phyloP scores from a whole-genome alignment of 2,888 invertebrate species.

The Cheilosia soror region DNA sequence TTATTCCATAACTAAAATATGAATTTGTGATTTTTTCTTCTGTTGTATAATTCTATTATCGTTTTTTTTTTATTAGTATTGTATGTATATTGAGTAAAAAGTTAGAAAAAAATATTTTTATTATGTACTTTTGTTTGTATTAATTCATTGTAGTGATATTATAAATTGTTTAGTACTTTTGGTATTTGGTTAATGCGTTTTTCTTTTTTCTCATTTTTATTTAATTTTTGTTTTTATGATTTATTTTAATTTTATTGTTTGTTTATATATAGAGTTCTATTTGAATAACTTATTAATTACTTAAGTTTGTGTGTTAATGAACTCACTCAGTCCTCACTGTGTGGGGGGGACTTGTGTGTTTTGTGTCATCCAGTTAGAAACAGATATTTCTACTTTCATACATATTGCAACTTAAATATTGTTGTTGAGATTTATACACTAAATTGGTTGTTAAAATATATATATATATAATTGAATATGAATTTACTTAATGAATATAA shows the following conservation, averaged over 20 bases:
- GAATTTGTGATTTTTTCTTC: constrained; percentile 56
- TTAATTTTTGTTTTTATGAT: constrained; percentile 38
- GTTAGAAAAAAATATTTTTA: constrained; percentile 75
- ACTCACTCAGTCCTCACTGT: constrained; percentile 56
- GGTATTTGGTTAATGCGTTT: constrained; percentile 74
- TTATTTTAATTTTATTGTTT: constrained; percentile 39
- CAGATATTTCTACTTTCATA: constrained; percentile 70
- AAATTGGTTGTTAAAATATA: constrained; percentile 75
- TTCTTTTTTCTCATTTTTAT: constrained; percentile 17
- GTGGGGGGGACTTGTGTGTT: constrained; percentile 46
- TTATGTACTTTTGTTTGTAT: constrained; percentile 62
- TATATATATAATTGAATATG: constrained; percentile 74
- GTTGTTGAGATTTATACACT: constrained; percentile 71
- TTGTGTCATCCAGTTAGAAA: constrained; percentile 70
- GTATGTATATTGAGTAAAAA: constrained; percentile 76
- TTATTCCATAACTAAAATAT: constrained; percentile 75
- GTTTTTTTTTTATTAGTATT: constrained; percentile 65
- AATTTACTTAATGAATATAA: constrained; percentile 72
- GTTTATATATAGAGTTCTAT: constrained; percentile 64
- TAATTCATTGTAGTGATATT: constrained; percentile 75
- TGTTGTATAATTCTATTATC: constrained; percentile 70
- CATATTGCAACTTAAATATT: constrained; percentile 75
- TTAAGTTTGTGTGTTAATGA: constrained; percentile 75
- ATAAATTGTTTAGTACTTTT: constrained; percentile 74
- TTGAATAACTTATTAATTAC: constrained; percentile 71